phyloP scores from a whole-genome alignment of 2,888 invertebrate species.

The Craniophora ligustri region DNA sequence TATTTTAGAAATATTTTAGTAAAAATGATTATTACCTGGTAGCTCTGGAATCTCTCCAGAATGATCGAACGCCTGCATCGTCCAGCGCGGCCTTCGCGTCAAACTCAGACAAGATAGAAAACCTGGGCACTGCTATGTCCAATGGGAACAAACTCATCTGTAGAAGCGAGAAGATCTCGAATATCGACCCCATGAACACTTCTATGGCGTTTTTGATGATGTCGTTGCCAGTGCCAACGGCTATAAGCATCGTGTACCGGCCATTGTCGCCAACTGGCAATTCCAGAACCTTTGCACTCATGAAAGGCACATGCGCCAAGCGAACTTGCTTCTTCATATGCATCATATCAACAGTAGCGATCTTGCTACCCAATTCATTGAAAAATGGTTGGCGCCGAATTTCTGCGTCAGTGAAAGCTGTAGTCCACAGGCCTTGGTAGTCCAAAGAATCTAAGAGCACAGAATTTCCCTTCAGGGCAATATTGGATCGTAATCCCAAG shows the following conservation, averaged over 20 bases:
- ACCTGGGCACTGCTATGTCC: slow-evolving; percentile 59
- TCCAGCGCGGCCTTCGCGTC: slow-evolving; percentile 52
- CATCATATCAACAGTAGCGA: slow-evolving; percentile 60
- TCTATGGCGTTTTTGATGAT: slow-evolving; percentile 40
- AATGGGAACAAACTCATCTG: slow-evolving; percentile 56
- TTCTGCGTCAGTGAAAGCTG: slow-evolving; percentile 51
- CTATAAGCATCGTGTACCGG: slow-evolving; percentile 58
- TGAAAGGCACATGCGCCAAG: slow-evolving; percentile 50
- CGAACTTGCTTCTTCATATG: slow-evolving; percentile 52
- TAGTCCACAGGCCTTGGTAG: slow-evolving; percentile 58
- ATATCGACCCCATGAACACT: slow-evolving; percentile 46
- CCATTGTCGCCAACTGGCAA: slow-evolving; percentile 59
- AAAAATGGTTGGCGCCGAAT: slow-evolving; percentile 56
- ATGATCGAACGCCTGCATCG: slow-evolving; percentile 45
- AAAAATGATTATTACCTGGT: slow-evolving; percentile 51
- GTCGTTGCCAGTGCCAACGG: slow-evolving; percentile 44
- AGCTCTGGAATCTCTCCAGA: slow-evolving; percentile 56
- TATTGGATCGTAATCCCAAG: slow-evolving; percentile 19
- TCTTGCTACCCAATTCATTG: slow-evolving; percentile 47
- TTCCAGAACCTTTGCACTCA: slow-evolving; percentile 58
- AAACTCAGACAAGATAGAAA: slow-evolving; percentile 53
- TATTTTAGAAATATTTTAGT: too few relatives aligned
- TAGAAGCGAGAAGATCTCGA: slow-evolving; percentile 52
- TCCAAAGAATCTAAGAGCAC: slow-evolving; percentile 55
- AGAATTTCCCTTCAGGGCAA: slow-evolving; percentile 50